Evolutionary conservation across 2,797 vertebrate species (phyloP), one percentile per base, ranked within the genome.

Genomic region (Diplodus sargus): DNA sequence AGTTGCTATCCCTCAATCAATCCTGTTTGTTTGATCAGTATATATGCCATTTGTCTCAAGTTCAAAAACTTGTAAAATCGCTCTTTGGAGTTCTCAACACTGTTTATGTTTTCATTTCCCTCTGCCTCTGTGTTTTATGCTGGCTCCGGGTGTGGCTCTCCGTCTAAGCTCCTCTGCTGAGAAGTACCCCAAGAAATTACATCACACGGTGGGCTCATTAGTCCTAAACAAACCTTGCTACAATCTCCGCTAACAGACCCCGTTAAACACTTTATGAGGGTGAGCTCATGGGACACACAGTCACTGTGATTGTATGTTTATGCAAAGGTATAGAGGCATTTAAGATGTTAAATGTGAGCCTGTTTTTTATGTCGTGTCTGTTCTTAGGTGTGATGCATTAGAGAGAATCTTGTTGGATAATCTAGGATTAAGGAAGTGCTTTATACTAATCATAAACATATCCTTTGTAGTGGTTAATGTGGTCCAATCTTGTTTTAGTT

Each of bases 191-290:
- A 51, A 82, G 48, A 83, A 85, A 86, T 88, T 10, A 89, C 76
- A 87, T 82, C 79, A 89, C 73, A 80, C 13, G 8, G 28, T 64
- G 75, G 42, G 69, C 76, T 82, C 77, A 83, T 87, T 89, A 86
- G 73, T 64, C 61, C 62, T 75, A 71, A 86, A 90, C 81, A 88
- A 86, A 83, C 70, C 76, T 79, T 61, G 69, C 83, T 76, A 85
- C 69, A 92, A 74, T 83, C 57, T 76, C 47, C 2, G 10, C 65
- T 23, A 70, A 81, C 56, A 76, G 51, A 64, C 48, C 62, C 66
- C 48, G 45, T 84, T 71, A 87, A 89, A 87, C 20, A 45, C 68
- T 81, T 92, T 83, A 91, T 74, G 69, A 85, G 85, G 63, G 66
- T 90, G 81, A 90, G 70, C 59, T 92, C 84, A 87, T 85, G 76